Percentiles rank a stretch among this genome's conserved stretches.
These are phyloP conservation scores for Cacoxenus indagator DNA, from an alignment of 2,888 invertebrate species.

Conservation along the genomic window DNA sequence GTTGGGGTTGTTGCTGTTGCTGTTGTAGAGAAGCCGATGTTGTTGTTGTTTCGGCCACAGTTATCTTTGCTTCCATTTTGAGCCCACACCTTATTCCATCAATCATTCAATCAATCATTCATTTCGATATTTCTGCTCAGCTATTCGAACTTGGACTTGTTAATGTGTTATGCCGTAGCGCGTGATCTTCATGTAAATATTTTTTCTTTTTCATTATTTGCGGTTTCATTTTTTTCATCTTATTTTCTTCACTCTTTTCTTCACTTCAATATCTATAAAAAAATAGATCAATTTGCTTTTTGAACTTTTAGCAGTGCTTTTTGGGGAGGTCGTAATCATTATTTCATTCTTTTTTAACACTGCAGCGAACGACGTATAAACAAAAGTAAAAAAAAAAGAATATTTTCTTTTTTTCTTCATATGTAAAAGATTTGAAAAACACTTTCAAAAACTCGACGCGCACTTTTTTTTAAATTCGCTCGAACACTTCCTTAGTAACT, in stretches of 20 bases:
- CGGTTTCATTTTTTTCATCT: background rate
- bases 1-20: too few relatives aligned
- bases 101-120: too few relatives aligned
- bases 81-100: too few relatives aligned
- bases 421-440: conserved; percentile 56
- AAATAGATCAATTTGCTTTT: background rate
- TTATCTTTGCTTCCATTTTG: too few relatives aligned
- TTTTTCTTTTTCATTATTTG: background rate
- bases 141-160: background rate
- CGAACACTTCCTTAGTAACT: conserved; percentile 53
- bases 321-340: background rate
- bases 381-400: conserved; percentile 1
- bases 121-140: background rate
- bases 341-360: background rate
- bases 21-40: too few relatives aligned
- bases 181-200: conserved; percentile 6
- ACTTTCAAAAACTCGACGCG: conserved; percentile 60
- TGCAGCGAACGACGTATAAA: conserved; percentile 40
- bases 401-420: background rate
- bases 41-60: too few relatives aligned
- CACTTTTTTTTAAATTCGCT: conserved; percentile 42
- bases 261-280: background rate
- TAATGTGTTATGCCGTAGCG: background rate
- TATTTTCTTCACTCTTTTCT: background rate
- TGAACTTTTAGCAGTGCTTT: background rate